Evolutionary conservation across 2,888 invertebrate species (phyloP).

Genomic region (Torymus auratus): DNA sequence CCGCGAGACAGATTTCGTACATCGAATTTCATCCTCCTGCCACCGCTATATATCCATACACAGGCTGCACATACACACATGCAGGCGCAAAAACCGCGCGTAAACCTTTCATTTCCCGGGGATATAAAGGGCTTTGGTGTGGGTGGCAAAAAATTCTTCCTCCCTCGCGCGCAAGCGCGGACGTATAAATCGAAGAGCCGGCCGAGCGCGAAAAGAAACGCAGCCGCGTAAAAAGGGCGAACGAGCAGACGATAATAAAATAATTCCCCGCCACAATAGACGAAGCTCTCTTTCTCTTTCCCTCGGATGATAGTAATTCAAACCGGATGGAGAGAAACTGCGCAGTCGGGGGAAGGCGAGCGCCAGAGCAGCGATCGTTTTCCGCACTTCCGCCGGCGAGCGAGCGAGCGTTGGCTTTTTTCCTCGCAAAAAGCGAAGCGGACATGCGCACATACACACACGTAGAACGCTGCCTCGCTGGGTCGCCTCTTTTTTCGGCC

Average conservation of each 20-base stretch:
- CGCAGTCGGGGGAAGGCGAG: constrained; percentile 52
- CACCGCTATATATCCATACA: too few relatives aligned
- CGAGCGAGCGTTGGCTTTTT: neutral
- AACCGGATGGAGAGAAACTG: constrained; percentile 68
- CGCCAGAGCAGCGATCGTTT: constrained; percentile 66
- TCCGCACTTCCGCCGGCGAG: constrained; percentile 68
- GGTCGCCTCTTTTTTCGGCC: neutral
- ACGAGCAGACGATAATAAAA: constrained; percentile 74
- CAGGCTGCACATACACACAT: too few relatives aligned
- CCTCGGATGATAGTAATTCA: constrained; percentile 74
- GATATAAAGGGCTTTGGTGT: neutral
- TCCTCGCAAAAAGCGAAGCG: neutral
- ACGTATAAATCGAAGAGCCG: constrained; percentile 44
- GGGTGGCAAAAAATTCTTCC: too few relatives aligned
- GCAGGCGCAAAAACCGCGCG: constrained; percentile 3
- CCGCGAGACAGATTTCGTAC: too few relatives aligned
- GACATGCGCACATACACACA: neutral
- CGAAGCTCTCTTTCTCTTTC: constrained; percentile 63
- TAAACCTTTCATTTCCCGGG: constrained; percentile 6
- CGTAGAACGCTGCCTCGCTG: neutral
- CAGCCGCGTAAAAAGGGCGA: constrained; percentile 61
- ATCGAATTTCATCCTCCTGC: constrained; percentile 4
- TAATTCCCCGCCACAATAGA: constrained; percentile 75
- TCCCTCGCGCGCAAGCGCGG: neutral
- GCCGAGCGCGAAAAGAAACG: constrained; percentile 25